A percentile compares a stretch with the other conserved stretches of the same genome.
Conservation (phyloP, 2,888 invertebrate genomes). For the Drosophila merina region DNA sequence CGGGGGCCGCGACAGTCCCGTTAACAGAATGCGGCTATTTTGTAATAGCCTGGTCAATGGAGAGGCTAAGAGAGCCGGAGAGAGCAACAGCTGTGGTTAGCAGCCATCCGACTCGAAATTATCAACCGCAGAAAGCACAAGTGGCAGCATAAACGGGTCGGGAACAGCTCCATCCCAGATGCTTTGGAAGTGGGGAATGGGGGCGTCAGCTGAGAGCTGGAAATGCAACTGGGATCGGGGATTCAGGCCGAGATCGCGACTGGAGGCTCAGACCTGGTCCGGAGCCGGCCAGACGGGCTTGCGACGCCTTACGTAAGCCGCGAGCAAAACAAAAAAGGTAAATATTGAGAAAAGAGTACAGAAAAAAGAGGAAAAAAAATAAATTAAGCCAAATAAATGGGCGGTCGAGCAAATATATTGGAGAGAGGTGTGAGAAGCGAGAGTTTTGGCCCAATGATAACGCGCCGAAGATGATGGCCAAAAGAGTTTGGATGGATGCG, state of each 20-base stretch:
- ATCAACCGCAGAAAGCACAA: constrained; percentile 18
- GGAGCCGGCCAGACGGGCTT: constrained; percentile 48
- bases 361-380: constrained; percentile 48
- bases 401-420: constrained; percentile 15
- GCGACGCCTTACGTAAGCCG: constrained; percentile 64
- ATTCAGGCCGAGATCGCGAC: constrained; percentile 19
- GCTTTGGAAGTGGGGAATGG: constrained; percentile 4
- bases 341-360: constrained; percentile 64
- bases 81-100: constrained; percentile 11
- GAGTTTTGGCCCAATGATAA: constrained; percentile 38
- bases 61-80: constrained; percentile 5
- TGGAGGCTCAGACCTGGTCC: constrained; percentile 23
- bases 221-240: constrained; percentile 28
- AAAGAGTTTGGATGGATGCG: constrained; percentile 48
- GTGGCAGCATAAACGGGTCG: constrained; percentile 22
- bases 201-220: constrained; percentile 32
- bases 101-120: constrained; percentile 36
- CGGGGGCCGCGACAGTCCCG: constrained; percentile 14
- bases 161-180: constrained; percentile 19
- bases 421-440: constrained; percentile 33
- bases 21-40: constrained; percentile 57
- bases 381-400: constrained; percentile 66
- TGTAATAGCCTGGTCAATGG: constrained; percentile 46
- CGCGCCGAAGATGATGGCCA: constrained; percentile 33
- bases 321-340: constrained; percentile 78